Evolutionary conservation across 92 coral and sea anemone genomes (phyloP), one percentile per base, ranked within the genome.

Genomic region (Parazoanthus darwini): DNA sequence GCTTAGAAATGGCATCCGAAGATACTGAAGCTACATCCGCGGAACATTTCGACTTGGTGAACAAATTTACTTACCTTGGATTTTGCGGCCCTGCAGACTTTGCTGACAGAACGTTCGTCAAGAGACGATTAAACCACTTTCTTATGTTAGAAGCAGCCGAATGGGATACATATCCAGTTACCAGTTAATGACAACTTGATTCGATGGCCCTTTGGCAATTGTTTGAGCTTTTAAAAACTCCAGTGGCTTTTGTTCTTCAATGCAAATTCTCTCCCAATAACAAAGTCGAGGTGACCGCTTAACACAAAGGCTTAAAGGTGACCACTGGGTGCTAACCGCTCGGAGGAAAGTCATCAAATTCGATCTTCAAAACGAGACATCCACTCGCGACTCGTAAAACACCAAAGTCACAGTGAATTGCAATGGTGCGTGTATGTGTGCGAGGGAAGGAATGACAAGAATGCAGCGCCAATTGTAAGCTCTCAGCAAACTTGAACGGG

Each of bases 181-280:
- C 87, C 38, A 44, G 66, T 84, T 84, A 84, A 84, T 84, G 87
- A 84, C 87, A 84, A 71, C 65, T 71, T 84, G 44, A 84, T 46
- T 72, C 87, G 87, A 84, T 84, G 79, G 79, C 67, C 79, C 56
- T 72, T 46, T 46, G 79, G 87, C 87, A 84, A 84, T 84, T 84
- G 87, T 84, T 84, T 35, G 87, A 71, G 78, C 71, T 84, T 70
- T 29, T 29, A 29, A 70, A 84, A 84, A 71, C 78, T 72, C 35
- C 87, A 75, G 68, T 70, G 79, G 14, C 87, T 84, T 84, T 84
- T 84, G 87, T 84, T 84, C 78, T 71, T 44, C 87, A 84, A 82
- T 84, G 87, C 87, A 84, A 84, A 84, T 84, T 46, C 39, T 84
- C 54, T 20, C 26, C 42, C 16, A 25, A 51, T 33, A 37, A 71